Evolutionary conservation across 2,797 vertebrate genomes (phyloP), one percentile per base, ranked within the genome.

Genomic region (Acrossocheilus fasciatus): DNA sequence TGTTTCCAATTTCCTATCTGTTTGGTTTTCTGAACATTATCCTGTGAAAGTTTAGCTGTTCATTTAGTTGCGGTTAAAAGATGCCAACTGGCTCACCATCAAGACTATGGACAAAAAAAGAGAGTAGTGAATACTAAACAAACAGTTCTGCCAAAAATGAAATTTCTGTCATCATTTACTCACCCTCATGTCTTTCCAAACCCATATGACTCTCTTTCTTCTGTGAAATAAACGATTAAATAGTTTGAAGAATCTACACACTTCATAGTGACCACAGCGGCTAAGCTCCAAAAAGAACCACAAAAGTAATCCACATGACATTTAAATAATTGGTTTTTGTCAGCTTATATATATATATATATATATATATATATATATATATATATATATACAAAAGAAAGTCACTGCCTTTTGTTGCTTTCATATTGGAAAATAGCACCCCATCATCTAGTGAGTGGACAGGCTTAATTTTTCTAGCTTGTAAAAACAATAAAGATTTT

Each of bases 391-490:
- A 59, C 5, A 62, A 14, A 66, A 66, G 30, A 52, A 34, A 43
- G 8, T 20, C 5, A 10, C 23, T 54, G 15, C 2, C 23, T 73
- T 57, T 73, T 57, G 7, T 59, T 57, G 36, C 47, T 81, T 52
- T 81, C 30, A 47, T 45, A 26, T 68, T 18, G 50, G 1, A 84
- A 72, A 75, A 84, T 64, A 66, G 59, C 57, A 30, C 30, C 43
- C 30, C 43, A 76, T 84, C 59, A 59, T 78, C 83, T 69, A 54
- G n/a, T 69, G 36, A 69, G 64, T 30, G 50, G 34, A 85, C 75
- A 85, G n/a, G 45, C 75, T 85, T 85, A 68, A 52, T 79, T 85
- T 85, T 57, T 78, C 64, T 54, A 70, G n/a, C 75, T 78, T 30
- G 23, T 70, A 79, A 70, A 84, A 76, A 66, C 64, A 85, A 79